A percentile compares a stretch with the other conserved stretches of the same genome.
phyloP scores from a whole-genome alignment of 2,888 invertebrate genomes.

The Allophyes oxyacanthae region DNA sequence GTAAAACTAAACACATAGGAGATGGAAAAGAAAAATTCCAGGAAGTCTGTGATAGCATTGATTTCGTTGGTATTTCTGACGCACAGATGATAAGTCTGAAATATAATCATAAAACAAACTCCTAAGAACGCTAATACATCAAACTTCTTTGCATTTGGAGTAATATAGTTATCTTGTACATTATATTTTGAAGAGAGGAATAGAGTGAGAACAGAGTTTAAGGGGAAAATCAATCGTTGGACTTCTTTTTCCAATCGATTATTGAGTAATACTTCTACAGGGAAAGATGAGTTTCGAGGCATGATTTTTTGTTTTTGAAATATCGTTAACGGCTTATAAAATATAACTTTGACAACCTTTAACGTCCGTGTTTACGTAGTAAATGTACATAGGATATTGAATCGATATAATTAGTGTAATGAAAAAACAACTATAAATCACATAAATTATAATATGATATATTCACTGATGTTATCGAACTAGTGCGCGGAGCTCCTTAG shows the following conservation, averaged over 20 bases:
- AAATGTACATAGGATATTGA: too few species aligned
- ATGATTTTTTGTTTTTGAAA: background rate
- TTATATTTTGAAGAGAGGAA: slow-evolving; percentile 23
- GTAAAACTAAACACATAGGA: background rate
- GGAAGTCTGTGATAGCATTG: background rate
- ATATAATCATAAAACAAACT: background rate
- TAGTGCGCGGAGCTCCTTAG: too few species aligned
- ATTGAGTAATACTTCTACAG: slow-evolving; percentile 7
- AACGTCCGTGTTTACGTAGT: too few species aligned
- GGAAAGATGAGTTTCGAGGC: background rate
- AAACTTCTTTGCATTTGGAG: slow-evolving; percentile 3
- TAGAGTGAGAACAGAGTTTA: slow-evolving; percentile 22
- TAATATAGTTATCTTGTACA: slow-evolving; percentile 25
- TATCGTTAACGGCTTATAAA: background rate
- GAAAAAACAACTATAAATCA: too few species aligned
- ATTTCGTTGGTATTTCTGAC: too few species aligned
- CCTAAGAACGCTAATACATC: slow-evolving; percentile 4
- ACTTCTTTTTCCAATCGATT: slow-evolving; percentile 20
- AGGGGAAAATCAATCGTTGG: slow-evolving; percentile 20
- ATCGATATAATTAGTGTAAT: too few species aligned
- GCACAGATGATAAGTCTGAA: background rate
- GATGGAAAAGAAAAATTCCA: background rate
- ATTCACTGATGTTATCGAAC: too few species aligned
- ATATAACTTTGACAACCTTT: background rate
- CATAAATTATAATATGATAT: too few species aligned